Base-by-base conservation (phyloP, 1,140 invertebrate genomes). In the Drosophila bipectinata region DNA sequence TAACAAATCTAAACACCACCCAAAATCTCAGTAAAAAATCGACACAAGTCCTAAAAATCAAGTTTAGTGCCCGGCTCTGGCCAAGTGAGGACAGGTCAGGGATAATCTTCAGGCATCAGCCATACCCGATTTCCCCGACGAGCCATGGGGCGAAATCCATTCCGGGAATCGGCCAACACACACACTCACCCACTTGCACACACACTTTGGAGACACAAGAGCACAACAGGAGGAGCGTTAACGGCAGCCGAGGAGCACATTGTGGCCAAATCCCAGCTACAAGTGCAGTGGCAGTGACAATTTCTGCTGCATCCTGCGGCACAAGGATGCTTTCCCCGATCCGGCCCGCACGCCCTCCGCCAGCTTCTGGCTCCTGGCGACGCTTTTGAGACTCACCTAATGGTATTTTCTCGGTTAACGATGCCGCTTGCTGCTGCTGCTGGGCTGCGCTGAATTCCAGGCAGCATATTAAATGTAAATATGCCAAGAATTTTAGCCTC, bases 361-460 rank as follows among this genome's bases (percentile, higher is more conserved):
- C 44, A 12, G 37, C 7, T 57, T 41, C n/a, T 45, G 45, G 56
- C 59, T 68, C 44, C 34, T 34, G 68, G 63, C 58, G 45, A 49
- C 59, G 54, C 74, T 74, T 62, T 60, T 63, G 67, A 77, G 72
- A 91, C 90, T 91, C 78, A 91, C 90, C 90, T 91, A 91, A 91
- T 85, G 90, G 90, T 84, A 91, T 91, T 91, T 91, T 91, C 83
- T 91, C 90, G 74, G 90, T 91, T 90, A 84, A 83, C 77, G 81
- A 87, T 72, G 75, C 67, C 56, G 66, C 54, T 60, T 78, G 79
- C 51, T 68, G 77, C 34, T 68, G 76, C 26, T 73, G 59, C 21
- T 67, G 87, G 45, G 82, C 82, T 77, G 66, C 66, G 72, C 78
- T 85, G 55, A 79, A 75, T 85, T 81, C 78, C 69, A 79, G 51